Percentiles rank a stretch among this genome's conserved stretches.
These are phyloP conservation scores for Engraulis encrasicolus DNA, from an alignment of 2,113 vertebrate species.

Conservation along the genomic window DNA sequence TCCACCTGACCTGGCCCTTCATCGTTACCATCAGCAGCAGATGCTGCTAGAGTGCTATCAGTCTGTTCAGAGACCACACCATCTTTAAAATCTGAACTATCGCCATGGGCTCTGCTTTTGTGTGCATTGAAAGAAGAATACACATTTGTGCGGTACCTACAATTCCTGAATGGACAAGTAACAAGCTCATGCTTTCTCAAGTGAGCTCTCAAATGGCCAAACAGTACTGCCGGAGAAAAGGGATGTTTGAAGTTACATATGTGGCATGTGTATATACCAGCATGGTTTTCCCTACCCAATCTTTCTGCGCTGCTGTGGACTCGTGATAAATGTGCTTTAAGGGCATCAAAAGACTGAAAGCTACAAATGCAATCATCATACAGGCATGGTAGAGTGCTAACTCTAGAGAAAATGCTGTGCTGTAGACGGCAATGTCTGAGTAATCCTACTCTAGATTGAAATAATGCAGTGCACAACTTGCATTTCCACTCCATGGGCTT, in stretches of 20 bases:
- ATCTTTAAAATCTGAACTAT: constrained; percentile 39
- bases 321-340: constrained; percentile 45
- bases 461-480: too few species aligned
- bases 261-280: constrained; percentile 18
- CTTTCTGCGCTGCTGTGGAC: constrained; percentile 16
- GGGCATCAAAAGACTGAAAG: constrained; percentile 37
- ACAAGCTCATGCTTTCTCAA: constrained; percentile 47
- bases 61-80: constrained; percentile 14
- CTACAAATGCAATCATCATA: too few species aligned
- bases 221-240: constrained; percentile 28
- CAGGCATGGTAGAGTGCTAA: too few species aligned
- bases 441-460: too few species aligned
- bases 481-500: too few species aligned
- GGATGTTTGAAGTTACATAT: constrained; percentile 41
- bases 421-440: too few species aligned
- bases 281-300: neutral
- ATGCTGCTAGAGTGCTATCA: constrained; percentile 12
- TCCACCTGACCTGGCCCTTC: constrained; percentile 38
- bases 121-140: constrained; percentile 51
- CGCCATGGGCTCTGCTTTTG: constrained; percentile 50
- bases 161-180: constrained; percentile 40
- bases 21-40: neutral
- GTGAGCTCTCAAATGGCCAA: constrained; percentile 41
- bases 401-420: too few species aligned
- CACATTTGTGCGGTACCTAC: constrained; percentile 48